phyloP scores from a whole-genome alignment of 2,797 vertebrate species.

The Lacerta agilis region DNA sequence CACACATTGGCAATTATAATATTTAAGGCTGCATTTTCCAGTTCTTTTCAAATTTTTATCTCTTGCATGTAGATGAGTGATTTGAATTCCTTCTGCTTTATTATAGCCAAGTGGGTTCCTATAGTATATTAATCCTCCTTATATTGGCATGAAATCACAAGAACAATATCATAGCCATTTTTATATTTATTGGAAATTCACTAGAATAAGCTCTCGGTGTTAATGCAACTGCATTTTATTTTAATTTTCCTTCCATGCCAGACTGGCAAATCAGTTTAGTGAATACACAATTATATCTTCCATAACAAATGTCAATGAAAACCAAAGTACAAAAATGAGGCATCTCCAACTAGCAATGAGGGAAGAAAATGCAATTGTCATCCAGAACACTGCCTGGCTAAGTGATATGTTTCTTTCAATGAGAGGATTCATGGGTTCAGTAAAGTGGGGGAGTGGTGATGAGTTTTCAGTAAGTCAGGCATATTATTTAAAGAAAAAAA shows the following conservation, averaged over 20 bases:
- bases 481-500: background rate
- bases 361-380: conserved; percentile 39
- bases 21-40: conserved; percentile 67
- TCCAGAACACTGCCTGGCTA: conserved; percentile 17
- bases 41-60: conserved; percentile 75
- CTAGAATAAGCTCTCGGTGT: conserved; percentile 60
- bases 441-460: background rate
- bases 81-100: conserved; percentile 75
- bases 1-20: conserved; percentile 61
- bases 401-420: background rate
- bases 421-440: background rate
- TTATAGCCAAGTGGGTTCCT: conserved; percentile 66
- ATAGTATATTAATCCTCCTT: conserved; percentile 73
- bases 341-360: conserved; percentile 41
- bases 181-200: conserved; percentile 68
- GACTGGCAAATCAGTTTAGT: conserved; percentile 64
- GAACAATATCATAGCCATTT: conserved; percentile 68
- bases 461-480: background rate
- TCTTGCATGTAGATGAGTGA: conserved; percentile 62
- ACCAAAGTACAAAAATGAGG: conserved; percentile 50
- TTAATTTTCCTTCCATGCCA: conserved; percentile 60
- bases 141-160: conserved; percentile 70
- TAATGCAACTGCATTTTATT: conserved; percentile 65
- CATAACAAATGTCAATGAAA: conserved; percentile 48
- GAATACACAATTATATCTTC: conserved; percentile 60